A percentile compares a stretch with the other conserved stretches of the same genome.
These are phyloP conservation scores for Bombus superbus DNA, from an alignment of 1,140 invertebrate genomes.

Conservation along the genomic window DNA sequence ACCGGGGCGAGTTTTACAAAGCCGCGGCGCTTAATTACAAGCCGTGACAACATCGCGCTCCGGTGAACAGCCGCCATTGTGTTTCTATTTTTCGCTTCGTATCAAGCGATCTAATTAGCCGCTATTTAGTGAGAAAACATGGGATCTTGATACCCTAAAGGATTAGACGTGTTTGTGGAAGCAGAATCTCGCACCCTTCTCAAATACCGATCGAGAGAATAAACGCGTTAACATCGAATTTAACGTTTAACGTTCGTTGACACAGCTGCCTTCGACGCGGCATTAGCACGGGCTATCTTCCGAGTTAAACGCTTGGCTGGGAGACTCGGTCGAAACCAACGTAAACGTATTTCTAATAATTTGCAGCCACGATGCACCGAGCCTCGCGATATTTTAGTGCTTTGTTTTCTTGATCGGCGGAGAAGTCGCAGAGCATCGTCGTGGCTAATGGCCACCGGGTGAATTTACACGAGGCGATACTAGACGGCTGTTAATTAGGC, in stretches of 20 bases:
- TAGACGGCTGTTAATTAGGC: constrained; percentile 79
- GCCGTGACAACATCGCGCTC: neutral
- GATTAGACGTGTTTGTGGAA: constrained; percentile 20
- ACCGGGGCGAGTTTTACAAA: neutral
- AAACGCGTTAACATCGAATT: constrained; percentile 68
- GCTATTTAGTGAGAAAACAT: constrained; percentile 34
- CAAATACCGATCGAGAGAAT: constrained; percentile 45
- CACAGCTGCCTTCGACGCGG: constrained; percentile 72
- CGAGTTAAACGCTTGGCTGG: too few species aligned
- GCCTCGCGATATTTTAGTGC: neutral
- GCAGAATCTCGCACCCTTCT: neutral
- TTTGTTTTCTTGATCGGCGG: neutral
- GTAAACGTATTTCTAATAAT: constrained; percentile 7
- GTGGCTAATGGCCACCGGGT: constrained; percentile 35
- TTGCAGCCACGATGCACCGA: neutral
- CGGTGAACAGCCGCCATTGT: neutral
- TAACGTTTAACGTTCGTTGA: constrained; percentile 77
- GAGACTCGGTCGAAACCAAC: too few species aligned
- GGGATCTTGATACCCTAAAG: constrained; percentile 2
- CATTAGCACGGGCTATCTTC: too few species aligned
- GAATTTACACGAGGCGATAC: constrained; percentile 73
- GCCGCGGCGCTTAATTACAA: neutral
- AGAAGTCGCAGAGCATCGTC: constrained; percentile 47
- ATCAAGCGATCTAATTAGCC: constrained; percentile 26
- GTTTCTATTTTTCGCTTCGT: neutral